phyloP scores from a whole-genome alignment of 2,113 vertebrate genomes.

The Sialia sialis region DNA sequence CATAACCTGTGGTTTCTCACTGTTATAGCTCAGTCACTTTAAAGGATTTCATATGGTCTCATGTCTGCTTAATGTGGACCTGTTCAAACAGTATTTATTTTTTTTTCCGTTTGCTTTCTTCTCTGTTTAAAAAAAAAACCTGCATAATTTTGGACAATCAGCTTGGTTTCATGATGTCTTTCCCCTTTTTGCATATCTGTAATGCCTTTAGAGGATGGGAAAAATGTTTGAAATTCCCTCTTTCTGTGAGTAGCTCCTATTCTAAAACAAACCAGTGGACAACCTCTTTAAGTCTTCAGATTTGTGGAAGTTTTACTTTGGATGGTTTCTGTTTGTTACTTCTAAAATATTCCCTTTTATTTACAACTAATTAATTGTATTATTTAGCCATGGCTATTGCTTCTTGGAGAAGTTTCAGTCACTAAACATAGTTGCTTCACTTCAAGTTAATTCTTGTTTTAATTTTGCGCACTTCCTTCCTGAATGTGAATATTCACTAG shows the following conservation, averaged over 20 bases:
- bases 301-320: neutral
- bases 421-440: neutral
- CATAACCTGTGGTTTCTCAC: neutral
- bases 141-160: neutral
- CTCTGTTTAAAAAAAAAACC: neutral
- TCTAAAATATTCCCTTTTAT: neutral
- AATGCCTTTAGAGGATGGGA: neutral
- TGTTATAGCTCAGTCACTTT: neutral
- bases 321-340: neutral
- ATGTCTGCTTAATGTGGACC: neutral
- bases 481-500: conserved; percentile 36
- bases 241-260: neutral
- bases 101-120: neutral
- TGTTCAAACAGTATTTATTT: neutral
- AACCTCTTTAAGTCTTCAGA: neutral
- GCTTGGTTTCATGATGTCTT: neutral
- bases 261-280: neutral
- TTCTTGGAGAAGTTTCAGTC: neutral
- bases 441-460: conserved; percentile 34
- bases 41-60: neutral
- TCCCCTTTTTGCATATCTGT: neutral
- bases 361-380: neutral
- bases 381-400: neutral
- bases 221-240: neutral
- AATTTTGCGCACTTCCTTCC: conserved; percentile 40